Percentiles rank a stretch among this genome's conserved stretches.
These are phyloP conservation scores for Spilogale gracilis DNA, from an alignment of 2,113 vertebrate genomes.

Conservation along the genomic window DNA sequence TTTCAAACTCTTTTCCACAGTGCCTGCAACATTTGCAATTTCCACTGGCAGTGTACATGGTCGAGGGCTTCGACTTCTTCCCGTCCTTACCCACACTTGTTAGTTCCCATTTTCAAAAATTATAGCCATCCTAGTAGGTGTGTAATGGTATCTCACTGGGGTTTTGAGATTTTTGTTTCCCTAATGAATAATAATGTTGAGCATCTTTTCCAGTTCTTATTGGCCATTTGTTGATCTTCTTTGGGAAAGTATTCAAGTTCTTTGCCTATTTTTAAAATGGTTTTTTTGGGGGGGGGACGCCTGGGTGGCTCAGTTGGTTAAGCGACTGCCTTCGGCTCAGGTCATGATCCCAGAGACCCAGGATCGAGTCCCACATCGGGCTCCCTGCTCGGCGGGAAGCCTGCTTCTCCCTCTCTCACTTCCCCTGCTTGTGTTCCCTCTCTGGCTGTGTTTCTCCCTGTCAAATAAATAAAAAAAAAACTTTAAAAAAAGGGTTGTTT, in stretches of 20 bases:
- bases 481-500: too few species aligned
- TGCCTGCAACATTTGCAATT: not conserved
- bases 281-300: too few species aligned
- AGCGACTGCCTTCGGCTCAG: too few species aligned
- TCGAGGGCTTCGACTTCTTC: not conserved
- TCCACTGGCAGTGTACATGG: not conserved
- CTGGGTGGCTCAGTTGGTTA: too few species aligned
- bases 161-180: not conserved
- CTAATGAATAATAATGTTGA: not conserved
- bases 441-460: too few species aligned
- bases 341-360: too few species aligned
- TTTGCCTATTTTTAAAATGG: not conserved
- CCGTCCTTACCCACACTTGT: not conserved
- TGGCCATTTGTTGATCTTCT: not conserved
- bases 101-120: not conserved
- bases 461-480: too few species aligned
- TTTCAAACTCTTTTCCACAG: not conserved
- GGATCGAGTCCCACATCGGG: too few species aligned
- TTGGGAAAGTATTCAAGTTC: not conserved
- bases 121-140: not conserved
- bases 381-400: too few species aligned
- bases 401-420: too few species aligned
- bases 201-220: not conserved
- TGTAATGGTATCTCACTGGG: not conserved
- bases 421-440: too few species aligned